Conservation (phyloP, 92 coral and sea anemone genomes). For the Paramuricea clavata region DNA sequence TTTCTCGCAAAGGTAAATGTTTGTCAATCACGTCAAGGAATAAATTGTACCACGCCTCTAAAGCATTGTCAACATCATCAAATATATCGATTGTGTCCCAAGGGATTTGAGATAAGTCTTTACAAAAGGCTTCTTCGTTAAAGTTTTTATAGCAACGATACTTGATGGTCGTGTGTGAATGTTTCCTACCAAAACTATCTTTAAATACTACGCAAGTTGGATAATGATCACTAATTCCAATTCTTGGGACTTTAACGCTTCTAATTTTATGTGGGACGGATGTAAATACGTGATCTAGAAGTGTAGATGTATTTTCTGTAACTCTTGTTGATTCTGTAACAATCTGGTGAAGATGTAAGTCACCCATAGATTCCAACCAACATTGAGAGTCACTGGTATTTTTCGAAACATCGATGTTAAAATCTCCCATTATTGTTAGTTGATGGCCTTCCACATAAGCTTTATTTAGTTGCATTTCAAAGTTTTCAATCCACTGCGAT, state of each 20-base stretch:
- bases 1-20: neutral
- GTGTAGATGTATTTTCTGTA: constrained; percentile 17
- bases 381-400: neutral
- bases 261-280: constrained; percentile 36
- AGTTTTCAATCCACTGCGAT: constrained; percentile 2
- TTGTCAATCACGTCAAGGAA: constrained; percentile 32
- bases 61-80: constrained; percentile 40
- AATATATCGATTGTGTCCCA: constrained; percentile 18
- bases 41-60: constrained; percentile 40
- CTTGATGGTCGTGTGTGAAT: constrained; percentile 44
- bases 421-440: constrained; percentile 47
- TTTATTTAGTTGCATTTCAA: constrained; percentile 6
- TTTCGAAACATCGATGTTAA: constrained; percentile 43
- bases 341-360: constrained; percentile 39
- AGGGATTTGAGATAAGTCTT: constrained; percentile 29
- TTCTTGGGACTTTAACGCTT: constrained; percentile 36
- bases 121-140: constrained; percentile 9
- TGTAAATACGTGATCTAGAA: constrained; percentile 55
- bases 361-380: constrained; percentile 44
- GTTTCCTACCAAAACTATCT: constrained; percentile 44
- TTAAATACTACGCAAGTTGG: constrained; percentile 51
- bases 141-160: constrained; percentile 42
- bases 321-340: constrained; percentile 54
- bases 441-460: constrained; percentile 21
- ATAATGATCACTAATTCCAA: constrained; percentile 56